Base-by-base conservation (phyloP, 92 coral and sea anemone species). In the Parazoanthus atlanticus region DNA sequence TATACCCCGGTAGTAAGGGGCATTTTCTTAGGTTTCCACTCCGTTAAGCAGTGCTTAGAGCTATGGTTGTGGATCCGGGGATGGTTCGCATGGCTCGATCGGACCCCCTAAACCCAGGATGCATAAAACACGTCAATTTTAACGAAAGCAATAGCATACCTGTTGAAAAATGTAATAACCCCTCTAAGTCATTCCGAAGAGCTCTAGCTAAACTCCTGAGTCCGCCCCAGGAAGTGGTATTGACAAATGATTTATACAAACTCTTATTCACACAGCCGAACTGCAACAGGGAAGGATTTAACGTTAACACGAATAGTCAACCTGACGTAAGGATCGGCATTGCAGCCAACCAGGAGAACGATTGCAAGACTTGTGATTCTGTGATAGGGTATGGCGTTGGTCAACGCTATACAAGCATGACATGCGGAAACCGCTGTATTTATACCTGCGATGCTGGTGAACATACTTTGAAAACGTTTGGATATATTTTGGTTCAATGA, bases 201-300 rank as follows among this genome's bases (percentile, higher is more conserved):
- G 49, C 49, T 46, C 49, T 46, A 8, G 49, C 49, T 46, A 46
- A 46, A 46, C 49, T 7, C 49, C 49, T 46, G 49, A 10, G 12
- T 6, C 49, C 10, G 49, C 49, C 49, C 49, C 11, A 46, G 49
- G 12, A 21, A 2, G 15, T 23, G 8, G 28, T 19, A 5, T 25
- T 74, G 46, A 74, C 76, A 2, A 74, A 28, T 78, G 21, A 43
- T 78, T 30, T 25, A 9, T 78, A 32, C 28, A n/a, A 41, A n/a
- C 21, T 81, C 32, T 80, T 81, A 13, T 26, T 19, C 52, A 26
- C 36, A 23, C 74, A 90, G 85, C 8, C 7, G 6, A 58, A 90
- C 31, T 90, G 90, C 54, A 80, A 71, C 73, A 32, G 34, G 61
- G 79, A 86, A 81, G 93, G 93, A 6, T 90, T 90, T 76, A 86